Conservation (phyloP, 1,140 invertebrate genomes). For the Fopius arisanus region DNA sequence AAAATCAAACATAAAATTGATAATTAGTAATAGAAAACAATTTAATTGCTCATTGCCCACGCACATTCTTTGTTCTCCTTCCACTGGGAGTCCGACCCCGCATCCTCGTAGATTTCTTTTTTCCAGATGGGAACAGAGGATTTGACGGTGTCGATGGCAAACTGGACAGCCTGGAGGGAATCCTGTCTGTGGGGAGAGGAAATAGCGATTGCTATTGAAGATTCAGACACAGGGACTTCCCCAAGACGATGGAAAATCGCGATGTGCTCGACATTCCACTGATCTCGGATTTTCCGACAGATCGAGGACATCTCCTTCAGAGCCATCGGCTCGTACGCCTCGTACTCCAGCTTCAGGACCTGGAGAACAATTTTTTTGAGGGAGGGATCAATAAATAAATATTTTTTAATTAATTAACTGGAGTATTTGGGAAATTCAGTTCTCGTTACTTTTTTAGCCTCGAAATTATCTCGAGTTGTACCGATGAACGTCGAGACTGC, state of each 20-base stretch:
- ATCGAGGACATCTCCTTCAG: conserved; percentile 83
- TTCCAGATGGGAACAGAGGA: conserved; percentile 95
- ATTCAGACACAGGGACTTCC: conserved; percentile 85
- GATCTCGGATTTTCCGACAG: conserved; percentile 74
- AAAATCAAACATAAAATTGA: too few relatives aligned
- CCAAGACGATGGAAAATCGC: conserved; percentile 86
- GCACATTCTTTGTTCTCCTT: conserved; percentile 83
- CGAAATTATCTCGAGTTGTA: conserved; percentile 89
- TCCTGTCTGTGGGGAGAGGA: conserved; percentile 87
- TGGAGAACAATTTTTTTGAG: too few relatives aligned
- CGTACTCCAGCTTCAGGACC: conserved; percentile 87
- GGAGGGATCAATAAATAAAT: conserved; percentile 31
- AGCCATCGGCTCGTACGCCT: conserved; percentile 94
- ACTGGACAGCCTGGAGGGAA: conserved; percentile 82
- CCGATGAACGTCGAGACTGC: conserved; percentile 91
- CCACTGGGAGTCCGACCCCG: conserved; percentile 71
- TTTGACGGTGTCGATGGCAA: conserved; percentile 88
- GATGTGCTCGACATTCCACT: conserved; percentile 82
- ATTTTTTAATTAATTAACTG: conserved; percentile 13
- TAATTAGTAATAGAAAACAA: background rate
- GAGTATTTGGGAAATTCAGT: background rate
- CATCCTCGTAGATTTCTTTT: conserved; percentile 85
- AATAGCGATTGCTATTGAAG: conserved; percentile 89
- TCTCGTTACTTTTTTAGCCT: conserved; percentile 57
- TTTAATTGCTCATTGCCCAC: conserved; percentile 66